phyloP scores from a whole-genome alignment of 2,113 vertebrate genomes.

The Dicaeum eximium region DNA sequence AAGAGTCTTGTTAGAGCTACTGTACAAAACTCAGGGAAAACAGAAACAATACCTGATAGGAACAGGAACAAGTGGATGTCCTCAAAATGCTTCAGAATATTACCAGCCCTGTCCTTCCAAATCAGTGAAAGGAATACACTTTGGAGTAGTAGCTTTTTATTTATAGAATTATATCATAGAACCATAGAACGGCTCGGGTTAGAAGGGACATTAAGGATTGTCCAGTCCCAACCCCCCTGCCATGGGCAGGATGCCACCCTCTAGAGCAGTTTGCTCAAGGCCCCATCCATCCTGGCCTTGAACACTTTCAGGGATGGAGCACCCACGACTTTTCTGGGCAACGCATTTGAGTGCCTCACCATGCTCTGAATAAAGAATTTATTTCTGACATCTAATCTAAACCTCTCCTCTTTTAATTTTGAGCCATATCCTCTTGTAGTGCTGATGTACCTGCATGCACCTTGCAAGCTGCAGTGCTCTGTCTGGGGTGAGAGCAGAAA shows the following conservation, averaged over 20 bases:
- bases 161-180: neutral
- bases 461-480: neutral
- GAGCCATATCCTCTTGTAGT: neutral
- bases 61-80: neutral
- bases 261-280: neutral
- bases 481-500: neutral
- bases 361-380: neutral
- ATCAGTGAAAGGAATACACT: neutral
- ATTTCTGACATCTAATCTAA: neutral
- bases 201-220: neutral
- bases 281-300: neutral
- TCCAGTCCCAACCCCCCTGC: neutral
- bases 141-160: neutral
- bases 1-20: neutral
- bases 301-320: neutral
- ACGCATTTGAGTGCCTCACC: fast-evolving
- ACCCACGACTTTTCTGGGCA: neutral
- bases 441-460: neutral
- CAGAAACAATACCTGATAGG: neutral
- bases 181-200: neutral
- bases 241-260: neutral
- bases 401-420: neutral
- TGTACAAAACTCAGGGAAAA: neutral
- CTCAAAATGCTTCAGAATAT: neutral
- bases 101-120: neutral